Base-by-base conservation (phyloP, 2,113 vertebrate genomes). In the Dermatemys mawii region DNA sequence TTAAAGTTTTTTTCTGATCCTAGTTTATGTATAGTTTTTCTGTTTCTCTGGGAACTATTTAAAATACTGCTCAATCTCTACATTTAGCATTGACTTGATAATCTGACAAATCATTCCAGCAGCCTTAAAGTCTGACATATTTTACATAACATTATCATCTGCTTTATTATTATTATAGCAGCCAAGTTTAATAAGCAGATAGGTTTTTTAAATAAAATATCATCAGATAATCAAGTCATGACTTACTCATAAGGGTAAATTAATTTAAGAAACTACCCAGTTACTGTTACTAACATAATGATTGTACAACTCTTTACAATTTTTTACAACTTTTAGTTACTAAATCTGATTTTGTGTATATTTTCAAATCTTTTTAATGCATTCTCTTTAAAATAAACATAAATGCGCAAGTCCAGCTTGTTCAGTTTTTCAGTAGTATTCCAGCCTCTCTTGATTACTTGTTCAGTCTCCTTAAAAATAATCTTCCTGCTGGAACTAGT, bases 321-420 rank as follows among this genome's bases (percentile, higher is more conserved):
- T 98, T 98, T 98, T 98, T 98, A 98, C 98, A 98, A 98, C 98
- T 97, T 98, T 98, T 97, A 98, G 97, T 98, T 98, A 98, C 97
- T 98, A 98, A 98, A 98, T 98, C 97, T 98, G 97, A 96, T 97
- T 98, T 97, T 97, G 97, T 97, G 97, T 98, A 98, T 98, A 98
- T 97, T 98, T 98, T 98, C 96, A 97, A 97, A 97, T 97, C 96
- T 97, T 98, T 97, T 91, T 97, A 98, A 97, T 91, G 97, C 96
- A 98, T 98, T 98, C 98, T 98, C 96, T 98, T 98, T 98, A 98
- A 97, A 98, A 98, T 98, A 98, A 98, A 98, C 96, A 98, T 98
- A 98, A 97, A 98, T 96, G 97, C 98, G 98, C 98, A 99, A 99
- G 99, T 99, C 99, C 99, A 99, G 99, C 99, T 99, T 99, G 99